Evolutionary conservation across 2,113 vertebrate species (phyloP), one percentile per base, ranked within the genome.

Genomic region (Tylochromis polylepis): DNA sequence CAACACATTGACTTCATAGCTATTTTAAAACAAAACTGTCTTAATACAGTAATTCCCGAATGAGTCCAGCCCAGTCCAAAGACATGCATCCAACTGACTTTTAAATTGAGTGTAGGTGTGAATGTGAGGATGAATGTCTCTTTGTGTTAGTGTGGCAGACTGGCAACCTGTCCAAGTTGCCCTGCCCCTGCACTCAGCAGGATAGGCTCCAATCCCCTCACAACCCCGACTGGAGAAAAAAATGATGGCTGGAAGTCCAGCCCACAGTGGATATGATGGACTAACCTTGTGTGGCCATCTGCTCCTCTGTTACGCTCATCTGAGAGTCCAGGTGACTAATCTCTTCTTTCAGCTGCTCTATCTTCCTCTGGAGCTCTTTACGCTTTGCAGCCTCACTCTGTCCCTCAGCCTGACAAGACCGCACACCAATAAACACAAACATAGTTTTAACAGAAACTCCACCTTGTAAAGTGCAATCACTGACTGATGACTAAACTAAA

Each of bases 301-400:
- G 96, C 31, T 77, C 95, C 78, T 97, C 96, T 15, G 95, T 95
- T 59, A 92, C 94, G 65, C 95, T 94, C 58, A 97, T 96, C 86
- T 95, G 96, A 88, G 95, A 95, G 88, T 98, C 97, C 84, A 98
- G 88, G 49, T 97, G 95, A 79, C 90, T 85, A 56, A 97, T 95
- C 82, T 98, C 97, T 12, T 91, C 90, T 82, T 75, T 95, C 24
- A 98, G 92, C 79, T 95, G 95, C 60, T 95, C 87, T 0, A 97
- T 94, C 77, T 96, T 89, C 20, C 81, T 94, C 87, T 96, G 95
- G 70, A 98, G 93, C 79, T 97, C 94, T 90, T 87, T 89, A 81
- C 95, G 93, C 87, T 88, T 95, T 6, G 89, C 89, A 62, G 95
- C 92, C 57, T 95, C 93, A 38, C 94, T 96, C 85, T 96, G 95